Percentiles rank a stretch among this genome's conserved stretches.
These are phyloP conservation scores for Aplidium turbinatum DNA, from an alignment of 23 tunicate species.

Conservation along the genomic window DNA sequence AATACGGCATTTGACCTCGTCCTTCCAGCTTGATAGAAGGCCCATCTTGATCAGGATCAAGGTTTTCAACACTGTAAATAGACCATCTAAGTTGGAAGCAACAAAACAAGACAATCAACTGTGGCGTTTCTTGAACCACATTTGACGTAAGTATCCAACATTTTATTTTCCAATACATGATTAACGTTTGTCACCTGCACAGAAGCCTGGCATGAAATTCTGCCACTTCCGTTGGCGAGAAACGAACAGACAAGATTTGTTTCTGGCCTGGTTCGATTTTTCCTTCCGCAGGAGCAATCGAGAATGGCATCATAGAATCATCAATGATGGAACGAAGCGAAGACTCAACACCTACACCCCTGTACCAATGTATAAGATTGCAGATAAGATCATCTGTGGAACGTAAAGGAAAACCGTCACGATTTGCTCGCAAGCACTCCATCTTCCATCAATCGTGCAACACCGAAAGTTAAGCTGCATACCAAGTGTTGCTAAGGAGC, in stretches of 20 bases:
- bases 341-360: constrained; percentile 61
- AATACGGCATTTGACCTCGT: constrained; percentile 86
- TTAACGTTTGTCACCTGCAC: constrained; percentile 76
- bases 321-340: constrained; percentile 54
- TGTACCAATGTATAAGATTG: no score
- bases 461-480: no score
- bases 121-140: no score
- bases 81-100: no score
- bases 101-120: no score
- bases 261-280: constrained; percentile 56
- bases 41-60: constrained; percentile 39
- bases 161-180: no score
- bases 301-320: constrained; percentile 52
- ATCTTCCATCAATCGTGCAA: no score
- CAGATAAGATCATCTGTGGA: no score
- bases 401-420: no score
- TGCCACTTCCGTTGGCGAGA: constrained; percentile 67
- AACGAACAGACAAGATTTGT: constrained; percentile 57
- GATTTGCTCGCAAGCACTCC: no score
- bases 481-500: no score
- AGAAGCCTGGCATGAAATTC: constrained; percentile 72
- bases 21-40: constrained; percentile 64
- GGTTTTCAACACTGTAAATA: constrained; percentile 60
- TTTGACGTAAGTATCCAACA: no score
- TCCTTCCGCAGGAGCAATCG: constrained; percentile 71